Evolutionary conservation across 2,797 vertebrate genomes (phyloP).

Genomic region (Eulemur albifrons): DNA sequence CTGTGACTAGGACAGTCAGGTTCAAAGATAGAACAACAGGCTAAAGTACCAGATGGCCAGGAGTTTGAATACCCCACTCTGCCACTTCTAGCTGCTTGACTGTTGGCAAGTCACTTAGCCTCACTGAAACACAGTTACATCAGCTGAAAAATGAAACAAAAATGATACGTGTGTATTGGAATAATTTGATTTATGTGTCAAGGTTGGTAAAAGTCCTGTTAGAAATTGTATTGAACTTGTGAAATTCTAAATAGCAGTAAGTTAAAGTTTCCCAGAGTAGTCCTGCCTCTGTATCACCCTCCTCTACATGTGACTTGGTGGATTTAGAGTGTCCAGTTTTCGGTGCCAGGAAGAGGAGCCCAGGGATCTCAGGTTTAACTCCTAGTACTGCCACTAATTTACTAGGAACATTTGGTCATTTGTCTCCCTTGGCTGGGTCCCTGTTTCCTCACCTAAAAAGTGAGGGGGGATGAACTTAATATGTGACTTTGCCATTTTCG

Average conservation of each 20-base stretch:
- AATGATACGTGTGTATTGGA: not conserved
- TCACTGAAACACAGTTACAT: not conserved
- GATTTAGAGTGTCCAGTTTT: not conserved
- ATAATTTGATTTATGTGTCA: not conserved
- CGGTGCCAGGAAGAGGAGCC: not conserved
- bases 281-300: not conserved
- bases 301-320: not conserved
- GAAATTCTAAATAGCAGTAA: not conserved
- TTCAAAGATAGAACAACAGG: not conserved
- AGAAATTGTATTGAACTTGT: not conserved
- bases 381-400: not conserved
- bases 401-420: not conserved
- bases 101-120: not conserved
- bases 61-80: not conserved
- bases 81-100: not conserved
- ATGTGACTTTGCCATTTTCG: not conserved
- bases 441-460: not conserved
- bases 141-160: not conserved
- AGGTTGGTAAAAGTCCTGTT: not conserved
- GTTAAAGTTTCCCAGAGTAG: not conserved
- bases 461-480: not conserved
- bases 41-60: not conserved
- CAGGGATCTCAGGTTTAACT: not conserved
- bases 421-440: not conserved
- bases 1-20: not conserved